A percentile compares a stretch with the other conserved stretches of the same genome.
Evolutionary conservation across 1,140 invertebrate species (phyloP).

Genomic region (Vollenhovia emeryi): DNA sequence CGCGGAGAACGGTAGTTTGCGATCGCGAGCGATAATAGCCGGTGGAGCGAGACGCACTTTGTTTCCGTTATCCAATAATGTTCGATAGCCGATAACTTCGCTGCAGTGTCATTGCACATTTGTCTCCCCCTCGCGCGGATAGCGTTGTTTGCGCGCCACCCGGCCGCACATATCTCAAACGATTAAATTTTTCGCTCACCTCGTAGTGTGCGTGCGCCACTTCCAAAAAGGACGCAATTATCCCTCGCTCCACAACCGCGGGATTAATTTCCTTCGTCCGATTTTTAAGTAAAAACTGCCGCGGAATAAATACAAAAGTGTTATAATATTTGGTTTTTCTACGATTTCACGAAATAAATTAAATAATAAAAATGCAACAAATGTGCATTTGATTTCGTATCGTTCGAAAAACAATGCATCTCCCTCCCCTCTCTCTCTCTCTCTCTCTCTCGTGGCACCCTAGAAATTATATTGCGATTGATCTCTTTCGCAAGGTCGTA

Average conservation of each 20-base stretch:
- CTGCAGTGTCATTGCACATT: slow-evolving; percentile 20
- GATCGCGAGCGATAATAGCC: slow-evolving; percentile 34
- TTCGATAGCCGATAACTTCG: slow-evolving; percentile 39
- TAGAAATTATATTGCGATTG: slow-evolving; percentile 5
- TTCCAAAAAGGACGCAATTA: slow-evolving; percentile 9
- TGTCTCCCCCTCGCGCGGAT: slow-evolving; percentile 10
- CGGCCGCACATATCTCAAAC: neutral
- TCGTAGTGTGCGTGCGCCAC: neutral
- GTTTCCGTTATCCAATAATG: slow-evolving; percentile 53
- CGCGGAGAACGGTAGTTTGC: neutral
- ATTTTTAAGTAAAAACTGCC: slow-evolving; percentile 1
- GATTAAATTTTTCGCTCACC: slow-evolving; percentile 27
- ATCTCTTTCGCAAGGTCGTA: no score
- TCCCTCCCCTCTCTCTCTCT: no score
- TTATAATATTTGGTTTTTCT: neutral
- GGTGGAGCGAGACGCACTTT: slow-evolving; percentile 29
- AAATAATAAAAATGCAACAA: neutral
- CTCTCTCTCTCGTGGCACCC: neutral
- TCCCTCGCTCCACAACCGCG: neutral
- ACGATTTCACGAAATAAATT: neutral
- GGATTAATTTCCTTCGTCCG: neutral
- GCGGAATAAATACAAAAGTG: neutral
- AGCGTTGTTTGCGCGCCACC: slow-evolving; percentile 10
- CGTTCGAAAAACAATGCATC: neutral
- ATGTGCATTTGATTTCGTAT: neutral